Base-by-base conservation (phyloP, 2,888 invertebrate genomes). In the Netelia virgata region DNA sequence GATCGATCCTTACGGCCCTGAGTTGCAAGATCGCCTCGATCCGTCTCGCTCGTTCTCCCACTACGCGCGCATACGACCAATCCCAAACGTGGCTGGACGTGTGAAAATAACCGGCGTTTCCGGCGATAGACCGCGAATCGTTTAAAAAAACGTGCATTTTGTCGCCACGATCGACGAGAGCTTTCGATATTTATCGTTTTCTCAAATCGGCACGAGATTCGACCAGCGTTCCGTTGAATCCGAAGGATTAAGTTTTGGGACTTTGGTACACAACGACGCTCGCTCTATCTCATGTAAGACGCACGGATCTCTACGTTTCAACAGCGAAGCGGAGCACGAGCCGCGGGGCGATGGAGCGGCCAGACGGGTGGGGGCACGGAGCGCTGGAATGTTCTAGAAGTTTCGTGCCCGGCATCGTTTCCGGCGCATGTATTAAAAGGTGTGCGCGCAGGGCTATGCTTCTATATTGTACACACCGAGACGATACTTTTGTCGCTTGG, bases 321-420 rank as follows among this genome's bases (percentile, higher is more conserved):
- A 78, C 69, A 20, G 70, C 3, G 14, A 23, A 61, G 41, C 61
- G 77, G 6, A 36, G 36, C 36, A 61, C 11, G 63, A 18, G 28
- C n/a, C 20, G 63, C n/a, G 50, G n/a, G 57, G 66, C 18, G 63
- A 64, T 14, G 66, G 73, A 16, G 72, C 36, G 68, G 68, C 50
- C 55, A 66, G 57, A 75, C n/a, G 69, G 63, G 11, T 66, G 68
- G 73, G 79, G 57, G 36, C 36, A 36, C 36, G 6, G 68, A 53
- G 28, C 61, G 74, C 69, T 83, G 86, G 90, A 92, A 91, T 87
- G 90, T 92, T 92, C 92, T 91, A 92, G 92, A 92, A 91, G 90
- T 87, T 91, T 91, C 90, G 90, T 87, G 88, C 79, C 88, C 85
- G 89, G 88, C 89, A 88, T 86, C 89, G 83, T 89, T 92, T 92